A percentile compares a stretch with the other conserved stretches of the same genome.
phyloP scores from a whole-genome alignment of 2,113 vertebrate genomes.

The Hemicordylus capensis region DNA sequence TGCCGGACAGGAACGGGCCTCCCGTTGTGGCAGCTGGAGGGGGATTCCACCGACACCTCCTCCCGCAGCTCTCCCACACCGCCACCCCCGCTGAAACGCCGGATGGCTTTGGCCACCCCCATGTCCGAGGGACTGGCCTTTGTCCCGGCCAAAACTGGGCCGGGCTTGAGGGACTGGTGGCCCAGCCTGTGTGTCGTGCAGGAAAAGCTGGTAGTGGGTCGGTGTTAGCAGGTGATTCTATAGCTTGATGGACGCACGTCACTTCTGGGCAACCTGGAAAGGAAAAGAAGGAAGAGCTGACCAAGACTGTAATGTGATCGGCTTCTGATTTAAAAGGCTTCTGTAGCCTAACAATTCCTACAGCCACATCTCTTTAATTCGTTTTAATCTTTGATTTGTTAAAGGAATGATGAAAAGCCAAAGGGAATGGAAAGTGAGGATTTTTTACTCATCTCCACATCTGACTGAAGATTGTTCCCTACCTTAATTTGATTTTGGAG shows the following conservation, averaged over 20 bases:
- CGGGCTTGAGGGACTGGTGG: constrained; percentile 6
- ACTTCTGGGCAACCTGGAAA: background rate
- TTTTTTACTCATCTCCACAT: background rate
- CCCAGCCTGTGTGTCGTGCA: background rate
- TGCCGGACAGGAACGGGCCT: constrained; percentile 37
- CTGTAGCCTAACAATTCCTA: background rate
- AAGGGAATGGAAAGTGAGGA: background rate
- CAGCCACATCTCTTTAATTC: background rate
- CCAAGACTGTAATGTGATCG: background rate
- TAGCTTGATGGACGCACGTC: background rate
- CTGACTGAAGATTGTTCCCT: background rate
- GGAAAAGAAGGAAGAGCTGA: background rate
- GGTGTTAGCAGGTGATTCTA: fast-evolving
- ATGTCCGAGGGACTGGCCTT: constrained; percentile 52
- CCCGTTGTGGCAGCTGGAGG: constrained; percentile 62
- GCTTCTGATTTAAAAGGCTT: background rate
- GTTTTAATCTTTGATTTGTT: background rate
- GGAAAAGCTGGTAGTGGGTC: background rate
- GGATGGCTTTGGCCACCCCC: constrained; percentile 69
- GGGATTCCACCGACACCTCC: constrained; percentile 44
- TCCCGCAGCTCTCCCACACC: constrained; percentile 26
- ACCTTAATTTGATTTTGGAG: background rate
- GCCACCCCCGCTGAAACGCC: constrained; percentile 55
- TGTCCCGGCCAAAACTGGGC: constrained; percentile 54
- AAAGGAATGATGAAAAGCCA: background rate